phyloP scores from a whole-genome alignment of 2,797 vertebrate genomes.

The Podarcis lilfordi region DNA sequence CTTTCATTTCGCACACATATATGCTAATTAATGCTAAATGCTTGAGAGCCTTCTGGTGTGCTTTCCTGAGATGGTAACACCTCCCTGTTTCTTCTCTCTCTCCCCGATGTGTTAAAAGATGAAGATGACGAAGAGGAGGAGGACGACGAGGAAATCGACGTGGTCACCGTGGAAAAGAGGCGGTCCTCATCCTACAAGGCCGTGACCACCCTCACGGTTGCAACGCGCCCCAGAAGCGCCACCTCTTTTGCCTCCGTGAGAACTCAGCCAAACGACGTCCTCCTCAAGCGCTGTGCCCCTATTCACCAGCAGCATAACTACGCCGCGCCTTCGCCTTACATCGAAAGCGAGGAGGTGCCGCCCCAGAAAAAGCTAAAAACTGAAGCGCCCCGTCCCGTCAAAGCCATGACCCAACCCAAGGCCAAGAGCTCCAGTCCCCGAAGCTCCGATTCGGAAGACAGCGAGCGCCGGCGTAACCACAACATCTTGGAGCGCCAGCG shows the following conservation, averaged over 20 bases:
- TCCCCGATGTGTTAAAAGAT: conserved; percentile 82
- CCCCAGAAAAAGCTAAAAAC: conserved; percentile 90
- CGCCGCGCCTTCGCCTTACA: conserved; percentile 92
- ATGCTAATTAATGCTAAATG: conserved; percentile 29
- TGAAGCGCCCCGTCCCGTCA: conserved; percentile 79
- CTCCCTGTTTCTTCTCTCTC: conserved; percentile 24
- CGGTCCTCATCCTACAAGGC: conserved; percentile 83
- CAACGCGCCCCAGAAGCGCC: conserved; percentile 82
- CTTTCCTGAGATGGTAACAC: conserved; percentile 35
- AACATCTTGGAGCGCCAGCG: conserved; percentile 97
- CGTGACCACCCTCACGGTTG: conserved; percentile 85
- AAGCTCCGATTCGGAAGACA: conserved; percentile 96
- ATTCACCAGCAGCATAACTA: conserved; percentile 99
- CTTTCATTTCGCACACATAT: conserved; percentile 11
- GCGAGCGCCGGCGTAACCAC: conserved; percentile 95
- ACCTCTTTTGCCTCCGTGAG: conserved; percentile 73
- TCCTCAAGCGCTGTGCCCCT: conserved; percentile 88
- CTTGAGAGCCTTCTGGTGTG: conserved; percentile 2
- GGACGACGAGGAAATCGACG: conserved; percentile 96
- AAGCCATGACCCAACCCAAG: conserved; percentile 76
- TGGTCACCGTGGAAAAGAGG: conserved; percentile 96
- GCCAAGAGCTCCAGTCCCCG: conserved; percentile 83
- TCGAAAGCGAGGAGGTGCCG: conserved; percentile 85
- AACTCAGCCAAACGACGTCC: conserved; percentile 84
- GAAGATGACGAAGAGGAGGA: conserved; percentile 89